Percentiles rank a stretch among this genome's conserved stretches.
Conservation (phyloP, 2,888 invertebrate species). For the Megaustenia siamemsis region DNA sequence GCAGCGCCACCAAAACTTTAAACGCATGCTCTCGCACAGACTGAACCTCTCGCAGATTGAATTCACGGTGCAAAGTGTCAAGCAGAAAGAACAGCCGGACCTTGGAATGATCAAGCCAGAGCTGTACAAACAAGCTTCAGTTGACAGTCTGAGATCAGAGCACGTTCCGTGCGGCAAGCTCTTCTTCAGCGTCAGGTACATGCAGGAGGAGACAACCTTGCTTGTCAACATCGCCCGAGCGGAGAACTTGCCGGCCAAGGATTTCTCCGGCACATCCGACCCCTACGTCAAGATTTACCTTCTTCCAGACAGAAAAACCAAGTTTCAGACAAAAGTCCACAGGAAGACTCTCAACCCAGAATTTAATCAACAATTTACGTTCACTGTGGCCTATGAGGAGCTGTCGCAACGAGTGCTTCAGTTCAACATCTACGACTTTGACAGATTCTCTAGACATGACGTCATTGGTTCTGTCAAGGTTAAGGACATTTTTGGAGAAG, state of each 20-base stretch:
- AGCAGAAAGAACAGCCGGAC: conserved; percentile 81
- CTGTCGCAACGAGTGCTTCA: conserved; percentile 88
- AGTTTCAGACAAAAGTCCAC: conserved; percentile 90
- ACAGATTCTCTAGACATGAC: conserved; percentile 92
- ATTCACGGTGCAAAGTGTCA: conserved; percentile 83
- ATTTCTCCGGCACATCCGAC: conserved; percentile 91
- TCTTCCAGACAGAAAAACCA: conserved; percentile 91
- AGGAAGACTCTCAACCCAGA: conserved; percentile 89
- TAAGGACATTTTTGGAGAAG: conserved; percentile 88
- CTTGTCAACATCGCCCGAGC: conserved; percentile 88
- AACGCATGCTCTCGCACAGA: conserved; percentile 89
- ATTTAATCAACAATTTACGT: conserved; percentile 91
- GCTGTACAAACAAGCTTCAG: conserved; percentile 81
- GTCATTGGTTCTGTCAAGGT: conserved; percentile 91
- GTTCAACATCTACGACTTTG: conserved; percentile 93
- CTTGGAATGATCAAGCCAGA: conserved; percentile 77
- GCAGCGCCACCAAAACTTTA: conserved; percentile 89
- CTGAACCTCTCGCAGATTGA: conserved; percentile 89
- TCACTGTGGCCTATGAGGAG: conserved; percentile 89
- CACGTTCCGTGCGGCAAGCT: conserved; percentile 85
- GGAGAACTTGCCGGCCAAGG: conserved; percentile 89
- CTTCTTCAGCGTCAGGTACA: conserved; percentile 90
- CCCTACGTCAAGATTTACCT: conserved; percentile 93
- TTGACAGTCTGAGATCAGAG: conserved; percentile 72
- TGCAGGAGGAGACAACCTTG: conserved; percentile 89